phyloP scores from a whole-genome alignment of 2,888 invertebrate genomes.

The Daptonema setosum region DNA sequence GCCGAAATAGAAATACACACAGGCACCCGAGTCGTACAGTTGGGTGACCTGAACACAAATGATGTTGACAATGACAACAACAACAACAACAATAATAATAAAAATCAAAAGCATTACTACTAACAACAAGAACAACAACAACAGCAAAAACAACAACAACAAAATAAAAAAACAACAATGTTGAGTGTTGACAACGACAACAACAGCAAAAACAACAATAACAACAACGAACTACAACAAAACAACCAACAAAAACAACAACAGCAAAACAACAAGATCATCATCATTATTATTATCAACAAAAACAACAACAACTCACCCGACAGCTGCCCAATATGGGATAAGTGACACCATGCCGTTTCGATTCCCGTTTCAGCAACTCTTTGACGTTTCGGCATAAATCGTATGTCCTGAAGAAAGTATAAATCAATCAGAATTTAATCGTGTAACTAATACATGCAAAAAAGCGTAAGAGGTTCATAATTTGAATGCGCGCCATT shows the following conservation, averaged over 20 bases:
- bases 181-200: too few species aligned
- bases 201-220: too few species aligned
- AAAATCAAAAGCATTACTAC: neutral
- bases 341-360: constrained; percentile 31
- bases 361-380: constrained; percentile 41
- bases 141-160: neutral
- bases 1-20: constrained; percentile 81
- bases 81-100: neutral
- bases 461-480: too few species aligned
- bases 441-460: neutral
- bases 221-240: neutral
- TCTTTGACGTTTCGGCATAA: constrained; percentile 74
- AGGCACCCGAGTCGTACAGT: constrained; percentile 87
- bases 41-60: constrained; percentile 49
- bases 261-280: neutral
- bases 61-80: neutral
- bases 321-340: constrained; percentile 34
- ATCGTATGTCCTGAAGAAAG: constrained; percentile 39
- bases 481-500: too few species aligned
- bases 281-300: too few species aligned
- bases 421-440: neutral
- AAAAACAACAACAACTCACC: constrained; percentile 9
- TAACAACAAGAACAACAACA: neutral
- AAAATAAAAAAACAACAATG: neutral
- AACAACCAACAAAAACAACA: neutral